phyloP scores from a whole-genome alignment of 1,140 invertebrate species.

The Drosophila tsacasi region DNA sequence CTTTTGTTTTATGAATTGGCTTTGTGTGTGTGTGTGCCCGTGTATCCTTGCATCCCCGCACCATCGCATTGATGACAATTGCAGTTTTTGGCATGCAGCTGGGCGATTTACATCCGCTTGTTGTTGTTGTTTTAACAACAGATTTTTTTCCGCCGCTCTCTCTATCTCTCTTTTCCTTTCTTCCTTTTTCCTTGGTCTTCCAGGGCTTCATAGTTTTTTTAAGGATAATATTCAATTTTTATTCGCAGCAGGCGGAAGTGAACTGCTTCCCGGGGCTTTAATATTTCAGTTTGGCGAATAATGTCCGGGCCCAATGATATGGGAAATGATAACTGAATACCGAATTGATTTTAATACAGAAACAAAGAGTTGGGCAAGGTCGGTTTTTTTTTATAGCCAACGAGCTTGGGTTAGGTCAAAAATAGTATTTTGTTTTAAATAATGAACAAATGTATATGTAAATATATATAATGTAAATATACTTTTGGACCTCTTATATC shows the following conservation, averaged over 20 bases:
- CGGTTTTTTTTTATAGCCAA: not conserved
- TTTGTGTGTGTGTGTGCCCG: constrained; percentile 55
- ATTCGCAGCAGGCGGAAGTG: constrained; percentile 61
- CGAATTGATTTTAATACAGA: not conserved
- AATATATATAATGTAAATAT: not conserved
- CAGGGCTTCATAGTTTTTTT: constrained; percentile 3
- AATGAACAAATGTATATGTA: not conserved
- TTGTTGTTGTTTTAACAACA: constrained; percentile 48
- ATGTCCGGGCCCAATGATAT: constrained; percentile 29
- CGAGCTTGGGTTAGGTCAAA: not conserved
- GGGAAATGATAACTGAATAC: constrained; percentile 23
- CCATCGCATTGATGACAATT: constrained; percentile 72
- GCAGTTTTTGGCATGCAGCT: constrained; percentile 78
- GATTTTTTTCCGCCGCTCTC: constrained; percentile 54
- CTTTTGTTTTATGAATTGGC: constrained; percentile 76
- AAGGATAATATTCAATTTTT: constrained; percentile 24
- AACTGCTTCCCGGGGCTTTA: constrained; percentile 40
- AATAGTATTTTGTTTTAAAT: not conserved
- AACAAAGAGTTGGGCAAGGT: constrained; percentile 10
- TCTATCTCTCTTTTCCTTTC: constrained; percentile 5
- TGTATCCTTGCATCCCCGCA: constrained; percentile 8
- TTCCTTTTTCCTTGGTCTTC: not conserved
- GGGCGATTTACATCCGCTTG: constrained; percentile 73
- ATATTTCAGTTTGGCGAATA: constrained; percentile 50
- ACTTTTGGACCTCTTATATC: not conserved